A percentile compares a stretch with the other conserved stretches of the same genome.
phyloP scores from a whole-genome alignment of 2,888 invertebrate species.

The Microchrysa polita region DNA sequence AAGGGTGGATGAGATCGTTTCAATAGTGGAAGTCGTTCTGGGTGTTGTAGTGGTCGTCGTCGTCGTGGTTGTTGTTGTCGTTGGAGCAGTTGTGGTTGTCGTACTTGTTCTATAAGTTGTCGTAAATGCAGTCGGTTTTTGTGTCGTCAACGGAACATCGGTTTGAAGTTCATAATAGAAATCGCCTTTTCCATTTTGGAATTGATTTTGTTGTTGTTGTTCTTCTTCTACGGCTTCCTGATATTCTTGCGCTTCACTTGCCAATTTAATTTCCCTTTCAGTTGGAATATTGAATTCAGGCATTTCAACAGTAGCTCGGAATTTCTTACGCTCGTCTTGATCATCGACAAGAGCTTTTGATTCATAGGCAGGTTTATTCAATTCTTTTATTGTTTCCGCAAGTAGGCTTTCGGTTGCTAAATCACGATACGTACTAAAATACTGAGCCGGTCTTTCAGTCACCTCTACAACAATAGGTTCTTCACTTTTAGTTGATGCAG shows the following conservation, averaged over 20 bases:
- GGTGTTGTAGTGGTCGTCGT: slow-evolving; percentile 54
- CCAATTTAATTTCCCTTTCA: slow-evolving; percentile 57
- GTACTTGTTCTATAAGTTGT: slow-evolving; percentile 51
- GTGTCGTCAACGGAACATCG: slow-evolving; percentile 29
- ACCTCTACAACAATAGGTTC: slow-evolving; percentile 54
- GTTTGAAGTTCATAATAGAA: slow-evolving; percentile 30
- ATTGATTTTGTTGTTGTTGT: slow-evolving; percentile 48
- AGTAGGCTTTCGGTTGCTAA: slow-evolving; percentile 57
- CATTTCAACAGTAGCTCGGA: slow-evolving; percentile 52
- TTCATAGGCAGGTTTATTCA: not conserved
- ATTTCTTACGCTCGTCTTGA: slow-evolving; percentile 43
- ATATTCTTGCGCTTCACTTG: slow-evolving; percentile 52
- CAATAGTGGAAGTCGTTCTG: slow-evolving; percentile 58
- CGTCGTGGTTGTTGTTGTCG: slow-evolving; percentile 51
- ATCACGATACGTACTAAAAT: slow-evolving; percentile 59
- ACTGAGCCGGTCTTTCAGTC: slow-evolving; percentile 59
- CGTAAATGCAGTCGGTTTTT: slow-evolving; percentile 47
- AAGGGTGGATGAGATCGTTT: slow-evolving; percentile 60
- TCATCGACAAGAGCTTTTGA: not conserved
- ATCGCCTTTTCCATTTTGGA: not conserved
- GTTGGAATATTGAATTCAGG: slow-evolving; percentile 52
- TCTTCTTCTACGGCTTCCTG: slow-evolving; percentile 51
- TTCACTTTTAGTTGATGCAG: slow-evolving; percentile 45
- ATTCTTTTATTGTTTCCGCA: slow-evolving; percentile 59
- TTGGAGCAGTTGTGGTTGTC: slow-evolving; percentile 56